Evolutionary conservation across 2,113 vertebrate species (phyloP), one percentile per base, ranked within the genome.

Genomic region (Oreochromis spilurus): DNA sequence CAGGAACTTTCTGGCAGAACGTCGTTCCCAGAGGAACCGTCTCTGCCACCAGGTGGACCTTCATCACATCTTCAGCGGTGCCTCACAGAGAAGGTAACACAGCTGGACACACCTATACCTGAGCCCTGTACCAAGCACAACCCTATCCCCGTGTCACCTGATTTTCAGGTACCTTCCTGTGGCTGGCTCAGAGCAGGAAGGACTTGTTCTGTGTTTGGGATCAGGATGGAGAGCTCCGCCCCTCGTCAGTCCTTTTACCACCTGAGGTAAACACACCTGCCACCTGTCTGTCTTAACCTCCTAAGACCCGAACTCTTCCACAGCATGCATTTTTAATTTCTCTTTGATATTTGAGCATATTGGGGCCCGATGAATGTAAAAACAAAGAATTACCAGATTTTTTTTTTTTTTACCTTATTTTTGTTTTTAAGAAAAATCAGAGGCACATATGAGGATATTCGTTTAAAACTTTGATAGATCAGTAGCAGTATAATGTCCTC

Each of bases 131-230:
- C 43, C 10, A 38, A 65, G 17, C 60, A 2, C 38, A 65, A 65
- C 60, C 60, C 34, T 65, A 38, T 55, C 14, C 24, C 70, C 55
- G 31, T 48, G 50, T 83, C 36, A 11, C 58, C 72, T 87, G 67
- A 84, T 11, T 87, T 38, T 81, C 93, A 99, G 98, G 98, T 86
- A 97, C 97, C 36, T 97, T 98, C 85, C 90, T 99, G 82, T 99
- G 99, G 99, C 94, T 99, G 91, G 97, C 97, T 85, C 99, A 99
- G 95, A 98, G 97, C 96, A 97, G 94, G 93, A 99, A 98, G 95
- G 99, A 99, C 84, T 96, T 99, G 79, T 99, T 98, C 93, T 97
- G 98, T 78, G 93, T 99, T 79, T 97, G 97, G 85, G 96, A 99
- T 91, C 97, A 97, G 94, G 97, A 97, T 5, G 96, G 97, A 7